Conservation (phyloP, 2,113 vertebrate species). For the Halichoerus grypus region DNA sequence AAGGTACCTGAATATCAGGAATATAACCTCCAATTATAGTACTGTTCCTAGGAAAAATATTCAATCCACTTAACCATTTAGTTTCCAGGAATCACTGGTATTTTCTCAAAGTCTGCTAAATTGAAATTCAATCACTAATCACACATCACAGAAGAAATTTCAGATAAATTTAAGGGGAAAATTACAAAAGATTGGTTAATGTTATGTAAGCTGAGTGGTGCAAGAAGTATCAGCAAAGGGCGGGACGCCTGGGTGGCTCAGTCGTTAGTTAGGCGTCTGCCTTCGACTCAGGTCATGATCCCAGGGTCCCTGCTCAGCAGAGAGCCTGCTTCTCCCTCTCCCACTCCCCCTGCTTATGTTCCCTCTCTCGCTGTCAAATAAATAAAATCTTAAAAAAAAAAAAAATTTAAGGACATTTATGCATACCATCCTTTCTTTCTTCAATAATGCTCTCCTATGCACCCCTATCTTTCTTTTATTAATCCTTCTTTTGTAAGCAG, state of each 20-base stretch:
- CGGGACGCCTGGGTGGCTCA: too few species aligned
- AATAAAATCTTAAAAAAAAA: background rate
- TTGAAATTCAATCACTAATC: conserved; percentile 24
- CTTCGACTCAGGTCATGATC: too few species aligned
- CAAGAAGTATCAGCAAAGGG: background rate
- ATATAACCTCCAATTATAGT: background rate
- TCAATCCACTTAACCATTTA: background rate
- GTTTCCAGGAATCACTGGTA: background rate
- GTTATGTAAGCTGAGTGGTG: background rate
- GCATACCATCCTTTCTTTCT: background rate
- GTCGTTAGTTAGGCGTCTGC: too few species aligned
- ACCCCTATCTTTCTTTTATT: conserved; percentile 10
- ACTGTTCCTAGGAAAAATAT: background rate
- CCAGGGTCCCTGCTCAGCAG: too few species aligned
- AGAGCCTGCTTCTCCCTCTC: too few species aligned
- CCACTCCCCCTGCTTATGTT: too few species aligned
- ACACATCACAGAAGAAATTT: conserved; percentile 12
- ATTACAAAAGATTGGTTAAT: background rate
- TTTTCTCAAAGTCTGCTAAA: conserved; percentile 19
- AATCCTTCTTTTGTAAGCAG: background rate
- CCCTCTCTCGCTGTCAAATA: too few species aligned
- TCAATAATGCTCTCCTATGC: background rate
- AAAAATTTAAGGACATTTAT: background rate
- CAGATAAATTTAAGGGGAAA: background rate
- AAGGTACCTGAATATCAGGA: background rate